These are phyloP conservation scores for Onthophagus taurus DNA, from an alignment of 1,140 invertebrate genomes.

Conservation along the genomic window DNA sequence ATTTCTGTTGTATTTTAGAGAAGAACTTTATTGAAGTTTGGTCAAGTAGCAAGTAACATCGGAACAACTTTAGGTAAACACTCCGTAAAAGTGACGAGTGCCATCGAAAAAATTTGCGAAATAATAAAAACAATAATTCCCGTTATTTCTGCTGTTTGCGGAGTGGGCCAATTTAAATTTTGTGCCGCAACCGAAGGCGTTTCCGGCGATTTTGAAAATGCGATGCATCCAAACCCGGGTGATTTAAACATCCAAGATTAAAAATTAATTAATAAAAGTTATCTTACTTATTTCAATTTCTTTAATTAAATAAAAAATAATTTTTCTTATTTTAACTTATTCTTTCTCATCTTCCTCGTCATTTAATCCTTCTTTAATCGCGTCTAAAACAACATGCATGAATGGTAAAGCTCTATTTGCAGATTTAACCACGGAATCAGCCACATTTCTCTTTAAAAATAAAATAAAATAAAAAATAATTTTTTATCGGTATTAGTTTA, in stretches of 20 bases:
- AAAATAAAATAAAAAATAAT: too few relatives aligned
- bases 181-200: slow-evolving; percentile 29
- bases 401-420: too few relatives aligned
- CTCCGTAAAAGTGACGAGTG: slow-evolving; percentile 28
- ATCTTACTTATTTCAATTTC: too few relatives aligned
- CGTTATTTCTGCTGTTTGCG: slow-evolving; percentile 33
- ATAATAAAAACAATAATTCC: slow-evolving; percentile 35
- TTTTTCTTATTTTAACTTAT: too few relatives aligned
- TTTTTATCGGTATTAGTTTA: too few relatives aligned
- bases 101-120: slow-evolving; percentile 36
- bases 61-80: slow-evolving; percentile 30
- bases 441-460: too few relatives aligned
- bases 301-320: too few relatives aligned
- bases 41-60: slow-evolving; percentile 29
- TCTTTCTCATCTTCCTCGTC: too few relatives aligned
- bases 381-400: too few relatives aligned
- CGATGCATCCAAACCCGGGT: not conserved
- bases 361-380: too few relatives aligned
- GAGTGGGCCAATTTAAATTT: slow-evolving; percentile 36
- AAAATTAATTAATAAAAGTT: too few relatives aligned
- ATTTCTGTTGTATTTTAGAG: slow-evolving; percentile 24
- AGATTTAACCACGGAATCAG: too few relatives aligned
- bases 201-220: not conserved
- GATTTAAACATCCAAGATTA: slow-evolving; percentile 3
- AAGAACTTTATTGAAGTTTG: slow-evolving; percentile 30